phyloP scores from a whole-genome alignment of 2,888 invertebrate genomes.

The Caenorhabditis sp. region DNA sequence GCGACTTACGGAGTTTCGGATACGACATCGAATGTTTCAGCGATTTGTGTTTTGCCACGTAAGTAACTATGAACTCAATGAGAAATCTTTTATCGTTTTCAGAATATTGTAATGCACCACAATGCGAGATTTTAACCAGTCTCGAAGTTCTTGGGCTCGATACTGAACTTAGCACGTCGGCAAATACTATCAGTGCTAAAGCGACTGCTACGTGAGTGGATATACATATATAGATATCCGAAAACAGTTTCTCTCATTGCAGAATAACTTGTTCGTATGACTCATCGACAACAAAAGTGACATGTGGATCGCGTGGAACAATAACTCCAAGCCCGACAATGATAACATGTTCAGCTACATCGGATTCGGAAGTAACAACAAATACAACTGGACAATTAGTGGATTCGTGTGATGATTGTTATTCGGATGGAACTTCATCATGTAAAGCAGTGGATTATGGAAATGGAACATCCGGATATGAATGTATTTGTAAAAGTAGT shows the following conservation, averaged over 20 bases:
- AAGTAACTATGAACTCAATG: no score
- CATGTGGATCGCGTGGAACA: constrained; percentile 25
- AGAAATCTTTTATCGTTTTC: no score
- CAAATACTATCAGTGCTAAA: constrained; percentile 7
- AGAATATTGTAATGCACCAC: constrained; percentile 31
- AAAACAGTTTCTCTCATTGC: no score
- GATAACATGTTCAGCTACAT: constrained; percentile 4
- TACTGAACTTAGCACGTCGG: constrained; percentile 8
- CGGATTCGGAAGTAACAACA: background rate
- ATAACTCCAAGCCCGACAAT: constrained; percentile 21
- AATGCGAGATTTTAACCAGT: constrained; percentile 15
- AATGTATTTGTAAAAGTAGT: constrained; percentile 14
- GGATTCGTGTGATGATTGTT: constrained; percentile 10
- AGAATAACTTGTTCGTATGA: constrained; percentile 28
- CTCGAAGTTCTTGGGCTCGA: constrained; percentile 16
- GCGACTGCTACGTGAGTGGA: constrained; percentile 2
- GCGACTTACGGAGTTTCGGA: constrained; percentile 26
- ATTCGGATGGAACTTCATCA: constrained; percentile 14
- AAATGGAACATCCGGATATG: constrained; percentile 1
- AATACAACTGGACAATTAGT: constrained; percentile 23
- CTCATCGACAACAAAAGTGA: constrained; percentile 8
- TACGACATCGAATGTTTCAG: constrained; percentile 19
- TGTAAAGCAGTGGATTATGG: constrained; percentile 7
- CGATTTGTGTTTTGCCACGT: constrained; percentile 37
- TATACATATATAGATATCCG: no score